Percentiles rank a stretch among this genome's conserved stretches.
These are phyloP conservation scores for Hyles euphorbiae DNA, from an alignment of 1,140 invertebrate species.

Conservation along the genomic window DNA sequence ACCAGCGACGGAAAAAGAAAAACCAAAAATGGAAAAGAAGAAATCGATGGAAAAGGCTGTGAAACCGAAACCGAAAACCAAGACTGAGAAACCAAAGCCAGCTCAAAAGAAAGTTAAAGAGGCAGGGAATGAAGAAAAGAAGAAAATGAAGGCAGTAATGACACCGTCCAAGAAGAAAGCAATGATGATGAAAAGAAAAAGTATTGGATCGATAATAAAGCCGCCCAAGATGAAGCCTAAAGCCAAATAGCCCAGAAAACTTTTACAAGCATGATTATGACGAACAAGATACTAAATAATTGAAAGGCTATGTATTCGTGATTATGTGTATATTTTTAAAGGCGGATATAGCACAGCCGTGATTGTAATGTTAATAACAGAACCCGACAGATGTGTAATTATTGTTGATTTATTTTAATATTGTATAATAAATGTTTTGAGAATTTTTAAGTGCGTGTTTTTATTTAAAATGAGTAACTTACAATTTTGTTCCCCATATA, in stretches of 20 bases:
- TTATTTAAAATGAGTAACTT: no score
- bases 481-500: no score
- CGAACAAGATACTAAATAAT: no score
- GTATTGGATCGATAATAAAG: conserved; percentile 62
- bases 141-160: conserved; percentile 12
- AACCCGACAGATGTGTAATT: no score
- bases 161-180: conserved; percentile 46
- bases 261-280: no score
- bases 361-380: no score
- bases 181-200: conserved; percentile 53
- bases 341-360: no score
- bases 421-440: no score
- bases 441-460: no score
- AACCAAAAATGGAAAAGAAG: conserved; percentile 1
- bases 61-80: conserved; percentile 14
- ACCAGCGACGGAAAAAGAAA: conserved; percentile 1
- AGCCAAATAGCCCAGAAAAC: background rate
- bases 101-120: conserved; percentile 9
- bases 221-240: conserved; percentile 61
- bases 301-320: no score
- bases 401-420: no score
- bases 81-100: conserved; percentile 4
- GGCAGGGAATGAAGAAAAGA: conserved; percentile 7
- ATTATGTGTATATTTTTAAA: no score
- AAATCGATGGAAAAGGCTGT: conserved; percentile 16